Evolutionary conservation across 2,797 vertebrate genomes (phyloP).

Genomic region (Acipenser ruthenus): DNA sequence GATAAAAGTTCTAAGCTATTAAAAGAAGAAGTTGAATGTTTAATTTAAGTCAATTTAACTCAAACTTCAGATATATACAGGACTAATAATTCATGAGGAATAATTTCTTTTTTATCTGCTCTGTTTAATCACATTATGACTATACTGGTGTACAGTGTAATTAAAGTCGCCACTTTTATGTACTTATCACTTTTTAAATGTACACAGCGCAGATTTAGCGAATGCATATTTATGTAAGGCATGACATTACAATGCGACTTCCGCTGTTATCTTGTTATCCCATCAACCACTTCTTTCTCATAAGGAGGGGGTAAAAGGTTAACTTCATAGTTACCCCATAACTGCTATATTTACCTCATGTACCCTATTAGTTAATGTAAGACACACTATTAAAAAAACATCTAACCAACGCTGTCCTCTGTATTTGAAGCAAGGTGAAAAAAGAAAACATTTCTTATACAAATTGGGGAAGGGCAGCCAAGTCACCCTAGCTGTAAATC

Average conservation of each 20-base stretch:
- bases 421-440: constrained; percentile 83
- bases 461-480: constrained; percentile 45
- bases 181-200: constrained; percentile 8
- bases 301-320: no score
- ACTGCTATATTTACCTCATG: no score
- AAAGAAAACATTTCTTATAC: constrained; percentile 36
- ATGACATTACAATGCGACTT: no score
- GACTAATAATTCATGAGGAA: constrained; percentile 1
- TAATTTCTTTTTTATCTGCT: constrained; percentile 7
- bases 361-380: no score
- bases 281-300: no score
- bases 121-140: constrained; percentile 11
- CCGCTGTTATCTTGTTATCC: no score
- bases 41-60: constrained; percentile 16
- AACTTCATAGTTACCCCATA: no score
- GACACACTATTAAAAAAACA: neutral
- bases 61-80: neutral
- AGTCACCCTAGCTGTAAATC: constrained; percentile 33
- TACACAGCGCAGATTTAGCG: constrained; percentile 6
- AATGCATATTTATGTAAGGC: constrained; percentile 5
- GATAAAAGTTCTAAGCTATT: constrained; percentile 22
- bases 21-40: constrained; percentile 13
- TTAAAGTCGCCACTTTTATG: neutral
- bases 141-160: neutral
- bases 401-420: neutral